Conservation (phyloP, 2,797 vertebrate genomes). For the Pseudotriccus pelzelni region DNA sequence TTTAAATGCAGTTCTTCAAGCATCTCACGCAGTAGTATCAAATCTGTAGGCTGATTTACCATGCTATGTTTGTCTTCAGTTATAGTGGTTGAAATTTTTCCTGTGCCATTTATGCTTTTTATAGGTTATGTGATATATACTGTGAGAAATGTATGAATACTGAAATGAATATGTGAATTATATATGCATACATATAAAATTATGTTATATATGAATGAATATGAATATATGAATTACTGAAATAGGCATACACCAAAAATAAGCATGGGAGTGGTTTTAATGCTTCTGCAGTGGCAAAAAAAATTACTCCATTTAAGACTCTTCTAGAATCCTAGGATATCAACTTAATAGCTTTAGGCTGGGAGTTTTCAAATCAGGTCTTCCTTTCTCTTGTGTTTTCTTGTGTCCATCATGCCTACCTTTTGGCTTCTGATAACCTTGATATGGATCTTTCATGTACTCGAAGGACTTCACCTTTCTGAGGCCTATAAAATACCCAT, state of each 20-base stretch:
- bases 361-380: background rate
- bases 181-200: background rate
- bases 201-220: background rate
- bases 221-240: background rate
- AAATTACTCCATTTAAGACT: background rate
- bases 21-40: background rate
- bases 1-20: background rate
- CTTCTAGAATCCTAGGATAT: background rate
- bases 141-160: background rate
- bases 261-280: background rate
- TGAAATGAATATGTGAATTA: background rate
- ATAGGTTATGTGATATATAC: background rate
- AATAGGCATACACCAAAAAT: background rate
- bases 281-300: background rate
- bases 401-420: accelerated
- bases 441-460: background rate
- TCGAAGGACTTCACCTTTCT: background rate
- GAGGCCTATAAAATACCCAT: background rate
- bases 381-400: background rate
- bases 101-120: background rate
- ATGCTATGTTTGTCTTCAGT: background rate
- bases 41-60: background rate
- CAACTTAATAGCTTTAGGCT: background rate
- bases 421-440: background rate
- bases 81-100: background rate